Conservation (phyloP, 2,888 invertebrate genomes). For the Slavum lentiscoides region DNA sequence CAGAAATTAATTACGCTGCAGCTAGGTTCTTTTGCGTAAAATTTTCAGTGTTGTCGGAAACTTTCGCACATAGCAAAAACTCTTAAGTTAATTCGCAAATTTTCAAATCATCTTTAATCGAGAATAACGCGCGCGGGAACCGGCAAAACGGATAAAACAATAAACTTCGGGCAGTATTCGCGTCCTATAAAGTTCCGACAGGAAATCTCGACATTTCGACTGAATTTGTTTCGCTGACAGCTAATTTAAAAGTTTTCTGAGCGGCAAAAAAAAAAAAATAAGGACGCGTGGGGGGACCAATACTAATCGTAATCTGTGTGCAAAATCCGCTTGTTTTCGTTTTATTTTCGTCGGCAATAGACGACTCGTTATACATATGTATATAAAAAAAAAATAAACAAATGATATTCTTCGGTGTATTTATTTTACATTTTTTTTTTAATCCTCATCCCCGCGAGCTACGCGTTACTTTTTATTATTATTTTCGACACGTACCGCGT, state of each 20-base stretch:
- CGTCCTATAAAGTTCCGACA: neutral
- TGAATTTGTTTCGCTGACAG: neutral
- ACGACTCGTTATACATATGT: no score
- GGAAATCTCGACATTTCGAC: constrained; percentile 2
- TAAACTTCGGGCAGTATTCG: neutral
- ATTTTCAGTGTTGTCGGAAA: neutral
- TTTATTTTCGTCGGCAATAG: no score
- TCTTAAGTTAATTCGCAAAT: constrained; percentile 15
- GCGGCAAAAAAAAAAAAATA: neutral
- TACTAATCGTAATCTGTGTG: neutral
- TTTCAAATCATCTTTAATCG: constrained; percentile 7
- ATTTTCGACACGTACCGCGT: no score
- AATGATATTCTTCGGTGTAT: no score
- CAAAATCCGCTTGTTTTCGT: no score
- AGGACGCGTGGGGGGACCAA: neutral
- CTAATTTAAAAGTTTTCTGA: constrained; percentile 33
- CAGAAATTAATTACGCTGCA: no score
- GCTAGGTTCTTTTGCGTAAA: no score
- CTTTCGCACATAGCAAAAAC: neutral
- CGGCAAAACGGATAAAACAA: constrained; percentile 31
- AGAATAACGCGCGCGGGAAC: neutral
- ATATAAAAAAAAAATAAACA: no score
- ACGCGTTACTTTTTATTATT: no score
- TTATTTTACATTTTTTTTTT: no score
- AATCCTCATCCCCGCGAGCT: no score